Evolutionary conservation across 2,113 vertebrate genomes (phyloP).

Genomic region (Rana temporaria): DNA sequence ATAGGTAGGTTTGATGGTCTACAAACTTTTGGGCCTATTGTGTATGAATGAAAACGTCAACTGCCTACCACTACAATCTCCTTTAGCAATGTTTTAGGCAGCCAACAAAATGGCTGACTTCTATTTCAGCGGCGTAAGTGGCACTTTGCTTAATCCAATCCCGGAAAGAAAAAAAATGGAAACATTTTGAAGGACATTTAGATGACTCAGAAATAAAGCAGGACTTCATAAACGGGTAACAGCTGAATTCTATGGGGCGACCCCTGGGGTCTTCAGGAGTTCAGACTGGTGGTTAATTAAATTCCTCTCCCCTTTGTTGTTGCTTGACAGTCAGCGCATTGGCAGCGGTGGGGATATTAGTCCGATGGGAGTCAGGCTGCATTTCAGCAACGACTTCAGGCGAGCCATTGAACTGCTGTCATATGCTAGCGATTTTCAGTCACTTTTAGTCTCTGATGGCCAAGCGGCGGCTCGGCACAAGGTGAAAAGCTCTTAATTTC

Average conservation of each 20-base stretch:
- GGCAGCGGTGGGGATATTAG: background rate
- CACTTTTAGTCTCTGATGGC: conserved; percentile 25
- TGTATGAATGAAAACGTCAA: too few relatives aligned
- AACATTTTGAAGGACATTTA: conserved; percentile 8
- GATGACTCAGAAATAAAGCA: background rate
- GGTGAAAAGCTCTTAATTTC: conserved; percentile 47
- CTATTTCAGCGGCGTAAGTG: too few relatives aligned
- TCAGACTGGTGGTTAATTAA: conserved; percentile 38
- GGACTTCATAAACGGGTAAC: background rate
- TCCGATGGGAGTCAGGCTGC: background rate
- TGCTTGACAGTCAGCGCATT: background rate
- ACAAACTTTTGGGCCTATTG: too few relatives aligned
- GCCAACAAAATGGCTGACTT: too few relatives aligned
- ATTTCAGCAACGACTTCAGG: conserved; percentile 28
- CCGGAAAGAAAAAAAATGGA: too few relatives aligned
- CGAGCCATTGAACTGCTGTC: conserved; percentile 32
- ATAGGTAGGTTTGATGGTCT: too few relatives aligned
- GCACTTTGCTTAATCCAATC: too few relatives aligned
- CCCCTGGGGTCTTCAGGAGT: conserved; percentile 3
- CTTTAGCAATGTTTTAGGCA: too few relatives aligned
- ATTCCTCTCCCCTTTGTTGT: conserved; percentile 13
- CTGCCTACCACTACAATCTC: too few relatives aligned
- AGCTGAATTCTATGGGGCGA: background rate
- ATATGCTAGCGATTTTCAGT: conserved; percentile 38
- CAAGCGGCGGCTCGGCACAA: background rate